Conservation (phyloP, 1,140 invertebrate species). For the Forficula auricularia region DNA sequence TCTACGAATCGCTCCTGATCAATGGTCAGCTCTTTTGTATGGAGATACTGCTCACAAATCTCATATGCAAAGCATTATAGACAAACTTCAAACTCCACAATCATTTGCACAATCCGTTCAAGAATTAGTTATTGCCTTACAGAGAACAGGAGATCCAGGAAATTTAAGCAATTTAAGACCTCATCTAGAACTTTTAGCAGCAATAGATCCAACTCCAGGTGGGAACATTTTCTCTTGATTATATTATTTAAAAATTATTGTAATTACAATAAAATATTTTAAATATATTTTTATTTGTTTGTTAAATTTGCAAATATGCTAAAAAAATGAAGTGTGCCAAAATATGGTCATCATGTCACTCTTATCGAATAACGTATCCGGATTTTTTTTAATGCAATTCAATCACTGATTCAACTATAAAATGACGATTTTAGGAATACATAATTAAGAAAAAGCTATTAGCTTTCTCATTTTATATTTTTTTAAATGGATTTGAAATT, state of each 20-base stretch:
- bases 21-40: slow-evolving; percentile 93
- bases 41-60: slow-evolving; percentile 90
- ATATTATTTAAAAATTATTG: slow-evolving; percentile 11
- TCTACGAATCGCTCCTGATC: slow-evolving; percentile 88
- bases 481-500: no score
- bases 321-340: no score
- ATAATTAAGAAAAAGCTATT: no score
- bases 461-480: no score
- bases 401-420: no score
- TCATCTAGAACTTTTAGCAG: slow-evolving; percentile 69
- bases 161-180: slow-evolving; percentile 56
- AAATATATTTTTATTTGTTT: no score
- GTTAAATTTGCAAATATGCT: no score
- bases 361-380: no score
- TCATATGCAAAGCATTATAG: slow-evolving; percentile 97
- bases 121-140: slow-evolving; percentile 79
- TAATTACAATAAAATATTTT: background rate
- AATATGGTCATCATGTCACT: no score
- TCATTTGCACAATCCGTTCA: slow-evolving; percentile 80
- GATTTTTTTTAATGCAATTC: no score
- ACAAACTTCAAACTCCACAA: slow-evolving; percentile 80
- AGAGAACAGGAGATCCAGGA: slow-evolving; percentile 76
- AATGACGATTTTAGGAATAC: no score
- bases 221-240: slow-evolving; percentile 21
- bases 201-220: slow-evolving; percentile 67